These are phyloP conservation scores for Zaprionus ornatus DNA, from an alignment of 1,140 invertebrate genomes.

Conservation along the genomic window DNA sequence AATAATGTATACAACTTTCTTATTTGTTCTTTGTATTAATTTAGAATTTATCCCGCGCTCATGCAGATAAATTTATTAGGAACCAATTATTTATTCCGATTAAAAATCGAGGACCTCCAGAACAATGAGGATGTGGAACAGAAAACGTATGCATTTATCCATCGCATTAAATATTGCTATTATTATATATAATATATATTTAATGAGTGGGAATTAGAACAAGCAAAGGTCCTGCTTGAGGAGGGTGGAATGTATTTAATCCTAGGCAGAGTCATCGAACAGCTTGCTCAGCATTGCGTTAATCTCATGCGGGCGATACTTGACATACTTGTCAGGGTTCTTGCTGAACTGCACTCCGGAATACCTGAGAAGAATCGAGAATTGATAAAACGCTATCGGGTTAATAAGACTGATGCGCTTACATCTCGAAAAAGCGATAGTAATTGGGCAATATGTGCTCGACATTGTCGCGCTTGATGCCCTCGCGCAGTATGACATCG, in stretches of 20 bases:
- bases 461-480: slow-evolving; percentile 93
- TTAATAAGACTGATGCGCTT: slow-evolving; percentile 55
- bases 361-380: slow-evolving; percentile 85
- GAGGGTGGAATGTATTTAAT: slow-evolving; percentile 44
- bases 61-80: too few species aligned
- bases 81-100: too few species aligned
- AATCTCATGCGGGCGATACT: slow-evolving; percentile 94
- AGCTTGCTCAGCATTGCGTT: slow-evolving; percentile 91
- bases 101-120: too few species aligned
- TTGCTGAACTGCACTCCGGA: slow-evolving; percentile 92
- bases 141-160: too few species aligned
- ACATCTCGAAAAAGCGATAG: slow-evolving; percentile 90
- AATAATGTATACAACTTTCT: too few species aligned
- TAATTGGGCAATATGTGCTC: slow-evolving; percentile 94
- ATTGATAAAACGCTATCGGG: not conserved
- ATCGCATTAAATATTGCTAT: too few species aligned
- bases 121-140: too few species aligned
- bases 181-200: too few species aligned
- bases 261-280: slow-evolving; percentile 89
- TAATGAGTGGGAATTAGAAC: too few species aligned
- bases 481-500: slow-evolving; percentile 93
- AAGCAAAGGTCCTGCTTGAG: too few species aligned
- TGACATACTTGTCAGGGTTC: slow-evolving; percentile 97
- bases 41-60: too few species aligned
- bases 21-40: too few species aligned